Evolutionary conservation across 2,888 invertebrate species (phyloP).

Genomic region (Synergus itoensis): DNA sequence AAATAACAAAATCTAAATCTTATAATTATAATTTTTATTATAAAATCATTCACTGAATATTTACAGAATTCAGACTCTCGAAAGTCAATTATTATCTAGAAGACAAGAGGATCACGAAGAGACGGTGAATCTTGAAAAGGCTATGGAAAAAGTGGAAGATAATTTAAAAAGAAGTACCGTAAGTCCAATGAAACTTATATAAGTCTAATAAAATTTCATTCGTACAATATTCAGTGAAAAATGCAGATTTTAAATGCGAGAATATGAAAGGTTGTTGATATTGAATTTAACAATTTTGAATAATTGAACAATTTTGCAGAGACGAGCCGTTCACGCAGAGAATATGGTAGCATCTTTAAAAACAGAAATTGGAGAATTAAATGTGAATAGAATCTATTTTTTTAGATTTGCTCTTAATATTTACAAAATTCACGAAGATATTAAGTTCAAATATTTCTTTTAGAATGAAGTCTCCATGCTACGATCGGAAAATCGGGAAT

Average conservation of each 20-base stretch:
- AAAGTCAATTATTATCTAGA: conserved; percentile 79
- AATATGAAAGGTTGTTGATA: conserved; percentile 41
- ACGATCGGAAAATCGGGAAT: conserved; percentile 79
- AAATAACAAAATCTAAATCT: background rate
- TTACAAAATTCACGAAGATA: conserved; percentile 35
- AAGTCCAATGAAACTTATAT: conserved; percentile 57
- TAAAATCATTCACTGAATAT: conserved; percentile 19
- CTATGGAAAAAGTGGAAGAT: conserved; percentile 81
- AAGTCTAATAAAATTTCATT: background rate
- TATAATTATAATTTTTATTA: background rate
- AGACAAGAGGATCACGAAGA: conserved; percentile 80
- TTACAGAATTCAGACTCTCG: conserved; percentile 79
- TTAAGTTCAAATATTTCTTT: conserved; percentile 58
- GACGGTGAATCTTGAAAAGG: conserved; percentile 80
- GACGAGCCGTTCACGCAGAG: conserved; percentile 82
- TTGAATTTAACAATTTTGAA: conserved; percentile 29
- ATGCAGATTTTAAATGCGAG: background rate
- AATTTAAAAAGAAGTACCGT: conserved; percentile 81
- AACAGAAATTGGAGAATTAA: conserved; percentile 85
- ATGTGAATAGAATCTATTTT: conserved; percentile 78
- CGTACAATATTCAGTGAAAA: background rate
- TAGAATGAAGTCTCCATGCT: conserved; percentile 79
- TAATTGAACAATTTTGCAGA: conserved; percentile 77
- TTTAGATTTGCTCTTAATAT: conserved; percentile 38
- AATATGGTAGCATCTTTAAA: conserved; percentile 82